These are phyloP conservation scores for Pterocles orientalis DNA, from an alignment of 2,113 vertebrate genomes.

Conservation along the genomic window DNA sequence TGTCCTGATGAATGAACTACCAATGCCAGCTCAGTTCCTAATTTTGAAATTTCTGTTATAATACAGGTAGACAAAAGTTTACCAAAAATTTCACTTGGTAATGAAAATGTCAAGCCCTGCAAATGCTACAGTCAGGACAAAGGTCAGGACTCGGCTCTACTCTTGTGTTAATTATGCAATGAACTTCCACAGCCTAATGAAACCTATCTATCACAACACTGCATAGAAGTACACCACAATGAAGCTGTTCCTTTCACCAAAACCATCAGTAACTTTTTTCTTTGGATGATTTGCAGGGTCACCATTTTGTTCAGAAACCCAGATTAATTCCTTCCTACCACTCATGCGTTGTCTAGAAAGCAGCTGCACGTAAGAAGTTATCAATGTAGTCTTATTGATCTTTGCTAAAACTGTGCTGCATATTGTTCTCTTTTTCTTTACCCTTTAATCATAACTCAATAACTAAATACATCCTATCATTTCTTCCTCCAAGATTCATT, in stretches of 20 bases:
- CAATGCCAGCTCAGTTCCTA: not conserved
- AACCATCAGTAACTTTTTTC: not conserved
- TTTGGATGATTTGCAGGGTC: not conserved
- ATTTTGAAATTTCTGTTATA: not conserved
- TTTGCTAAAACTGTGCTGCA: not conserved
- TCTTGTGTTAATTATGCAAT: not conserved
- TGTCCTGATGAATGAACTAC: not conserved
- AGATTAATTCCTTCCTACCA: not conserved
- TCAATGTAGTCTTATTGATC: not conserved
- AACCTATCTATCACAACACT: not conserved
- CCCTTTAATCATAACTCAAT: not conserved
- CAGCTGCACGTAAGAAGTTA: not conserved
- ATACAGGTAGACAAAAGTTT: not conserved
- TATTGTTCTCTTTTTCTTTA: not conserved
- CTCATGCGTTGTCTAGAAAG: not conserved
- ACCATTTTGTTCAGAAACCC: accelerated
- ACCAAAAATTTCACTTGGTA: not conserved
- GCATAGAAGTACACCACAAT: not conserved
- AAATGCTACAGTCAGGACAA: not conserved
- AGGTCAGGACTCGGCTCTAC: not conserved
- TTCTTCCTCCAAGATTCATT: not conserved
- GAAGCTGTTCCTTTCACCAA: not conserved
- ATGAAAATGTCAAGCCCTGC: not conserved
- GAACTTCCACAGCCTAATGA: not conserved
- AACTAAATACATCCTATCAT: not conserved